Conservation (phyloP, 2,113 vertebrate genomes). For the Rynchops niger region DNA sequence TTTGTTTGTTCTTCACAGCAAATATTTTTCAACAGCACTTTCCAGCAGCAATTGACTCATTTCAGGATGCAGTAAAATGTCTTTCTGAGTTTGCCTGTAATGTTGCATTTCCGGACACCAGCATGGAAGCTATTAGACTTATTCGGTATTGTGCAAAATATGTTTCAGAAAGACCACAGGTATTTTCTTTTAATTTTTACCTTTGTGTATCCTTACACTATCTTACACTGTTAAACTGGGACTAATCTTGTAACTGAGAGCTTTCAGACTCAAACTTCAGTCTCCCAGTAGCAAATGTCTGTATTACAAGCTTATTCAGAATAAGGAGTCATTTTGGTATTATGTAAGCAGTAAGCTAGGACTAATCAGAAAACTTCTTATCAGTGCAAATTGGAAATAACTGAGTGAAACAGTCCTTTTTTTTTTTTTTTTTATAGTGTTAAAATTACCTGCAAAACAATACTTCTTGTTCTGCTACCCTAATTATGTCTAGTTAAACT, state of each 20-base stretch:
- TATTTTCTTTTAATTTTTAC: constrained; percentile 15
- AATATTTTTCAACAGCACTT: constrained; percentile 94
- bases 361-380: background rate
- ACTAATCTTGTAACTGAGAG: background rate
- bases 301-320: background rate
- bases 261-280: background rate
- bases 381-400: background rate
- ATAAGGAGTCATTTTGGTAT: background rate
- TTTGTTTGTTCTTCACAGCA: constrained; percentile 72
- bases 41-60: constrained; percentile 95
- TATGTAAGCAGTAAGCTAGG: background rate
- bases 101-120: constrained; percentile 93
- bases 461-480: background rate
- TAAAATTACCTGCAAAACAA: background rate
- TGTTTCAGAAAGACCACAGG: constrained; percentile 92
- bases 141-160: constrained; percentile 96
- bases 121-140: constrained; percentile 96
- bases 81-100: constrained; percentile 98
- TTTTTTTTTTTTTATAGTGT: background rate
- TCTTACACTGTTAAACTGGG: background rate
- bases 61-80: constrained; percentile 97
- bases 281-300: background rate
- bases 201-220: background rate
- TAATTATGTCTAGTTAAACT: background rate
- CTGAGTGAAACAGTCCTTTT: background rate